Conservation (phyloP, 2,888 invertebrate genomes). For the Cataglyphis rosenhaueri region DNA sequence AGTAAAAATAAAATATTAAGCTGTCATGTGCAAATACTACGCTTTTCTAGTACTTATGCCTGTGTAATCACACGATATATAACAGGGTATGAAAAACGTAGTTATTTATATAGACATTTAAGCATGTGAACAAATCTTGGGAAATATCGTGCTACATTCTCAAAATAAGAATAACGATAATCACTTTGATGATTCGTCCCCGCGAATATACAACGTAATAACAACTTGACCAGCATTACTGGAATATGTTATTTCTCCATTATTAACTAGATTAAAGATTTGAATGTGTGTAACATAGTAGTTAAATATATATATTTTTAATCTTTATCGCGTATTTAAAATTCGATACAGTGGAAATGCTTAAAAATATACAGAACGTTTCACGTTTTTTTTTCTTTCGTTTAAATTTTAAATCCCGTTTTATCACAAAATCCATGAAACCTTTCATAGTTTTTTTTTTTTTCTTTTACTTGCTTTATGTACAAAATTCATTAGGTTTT, state of each 20-base stretch:
- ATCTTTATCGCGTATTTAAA: neutral
- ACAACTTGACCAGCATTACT: constrained; percentile 4
- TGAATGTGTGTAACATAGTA: neutral
- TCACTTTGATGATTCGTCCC: constrained; percentile 30
- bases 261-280: constrained; percentile 26
- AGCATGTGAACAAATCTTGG: neutral
- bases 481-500: neutral
- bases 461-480: neutral
- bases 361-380: constrained; percentile 17
- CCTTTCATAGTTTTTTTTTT: neutral
- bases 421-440: neutral
- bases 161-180: constrained; percentile 49
- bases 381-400: neutral
- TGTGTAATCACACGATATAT: constrained; percentile 42
- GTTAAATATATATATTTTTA: constrained; percentile 22
- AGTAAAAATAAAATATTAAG: constrained; percentile 13
- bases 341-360: neutral
- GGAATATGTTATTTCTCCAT: neutral
- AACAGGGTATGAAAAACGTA: constrained; percentile 57
- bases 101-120: constrained; percentile 7
- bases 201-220: constrained; percentile 8
- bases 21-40: constrained; percentile 21
- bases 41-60: constrained; percentile 51
- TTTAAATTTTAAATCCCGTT: neutral
- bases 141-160: constrained; percentile 55